Conservation (phyloP, 2,888 invertebrate genomes). For the Andricus quercusramuli region DNA sequence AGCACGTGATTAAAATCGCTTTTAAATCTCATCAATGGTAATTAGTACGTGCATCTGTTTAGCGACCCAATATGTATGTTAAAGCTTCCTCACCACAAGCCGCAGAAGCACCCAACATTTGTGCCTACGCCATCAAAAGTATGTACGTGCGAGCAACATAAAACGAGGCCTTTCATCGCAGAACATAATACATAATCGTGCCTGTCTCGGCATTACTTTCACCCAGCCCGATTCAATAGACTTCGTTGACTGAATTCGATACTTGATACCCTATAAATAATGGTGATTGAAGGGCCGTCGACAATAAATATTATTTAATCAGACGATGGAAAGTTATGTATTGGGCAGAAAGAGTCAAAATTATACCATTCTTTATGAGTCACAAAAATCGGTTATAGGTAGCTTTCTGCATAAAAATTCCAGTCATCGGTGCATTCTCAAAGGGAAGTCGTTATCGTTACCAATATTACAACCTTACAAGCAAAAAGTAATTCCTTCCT, state of each 20-base stretch:
- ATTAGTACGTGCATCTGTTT: slow-evolving; percentile 41
- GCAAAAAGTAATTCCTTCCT: neutral
- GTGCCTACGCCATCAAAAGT: slow-evolving; percentile 27
- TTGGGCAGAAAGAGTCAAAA: slow-evolving; percentile 6
- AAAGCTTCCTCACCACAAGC: neutral
- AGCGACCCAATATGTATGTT: neutral
- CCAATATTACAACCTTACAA: neutral
- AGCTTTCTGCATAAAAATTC: neutral
- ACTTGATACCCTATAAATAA: slow-evolving; percentile 35
- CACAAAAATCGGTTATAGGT: neutral
- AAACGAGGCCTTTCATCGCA: slow-evolving; percentile 38
- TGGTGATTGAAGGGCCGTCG: slow-evolving; percentile 14
- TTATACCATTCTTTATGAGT: neutral
- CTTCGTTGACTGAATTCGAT: slow-evolving; percentile 39
- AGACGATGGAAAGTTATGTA: slow-evolving; percentile 11
- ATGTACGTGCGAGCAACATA: slow-evolving; percentile 36
- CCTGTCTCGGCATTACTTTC: slow-evolving; percentile 38
- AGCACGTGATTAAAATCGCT: slow-evolving; percentile 38
- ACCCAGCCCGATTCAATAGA: slow-evolving; percentile 26
- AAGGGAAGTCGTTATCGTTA: neutral
- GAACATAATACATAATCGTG: slow-evolving; percentile 34
- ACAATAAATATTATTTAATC: slow-evolving; percentile 34
- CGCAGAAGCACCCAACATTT: neutral
- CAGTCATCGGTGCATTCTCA: neutral
- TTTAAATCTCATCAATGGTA: slow-evolving; percentile 32